Evolutionary conservation across 2,113 vertebrate genomes (phyloP).

Genomic region (Picathartes gymnocephalus): DNA sequence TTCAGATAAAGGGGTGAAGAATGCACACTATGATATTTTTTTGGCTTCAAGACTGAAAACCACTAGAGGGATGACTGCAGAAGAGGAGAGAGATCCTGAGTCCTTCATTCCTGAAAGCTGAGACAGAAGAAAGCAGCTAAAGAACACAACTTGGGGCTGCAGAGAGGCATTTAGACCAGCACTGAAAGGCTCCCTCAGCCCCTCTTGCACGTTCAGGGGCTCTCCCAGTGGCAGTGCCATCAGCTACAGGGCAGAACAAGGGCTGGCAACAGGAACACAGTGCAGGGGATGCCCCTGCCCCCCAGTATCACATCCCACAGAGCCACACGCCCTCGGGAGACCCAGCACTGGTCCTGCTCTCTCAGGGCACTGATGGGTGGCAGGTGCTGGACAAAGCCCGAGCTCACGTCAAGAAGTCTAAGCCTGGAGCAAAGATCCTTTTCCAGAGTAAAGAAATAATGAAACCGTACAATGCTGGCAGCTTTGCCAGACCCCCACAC

Average conservation of each 20-base stretch:
- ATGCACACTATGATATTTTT: rapidly evolving
- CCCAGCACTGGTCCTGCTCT: background rate
- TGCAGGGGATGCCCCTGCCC: background rate
- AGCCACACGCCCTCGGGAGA: background rate
- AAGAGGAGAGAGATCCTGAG: background rate
- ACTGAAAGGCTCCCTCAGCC: background rate
- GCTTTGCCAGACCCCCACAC: background rate
- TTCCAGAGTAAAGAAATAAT: background rate
- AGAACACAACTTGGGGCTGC: background rate
- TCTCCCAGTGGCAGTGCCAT: background rate
- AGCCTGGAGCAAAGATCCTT: background rate
- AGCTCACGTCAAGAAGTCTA: background rate
- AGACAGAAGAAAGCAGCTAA: background rate
- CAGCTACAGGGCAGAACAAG: background rate
- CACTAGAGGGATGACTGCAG: background rate
- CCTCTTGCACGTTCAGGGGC: rapidly evolving
- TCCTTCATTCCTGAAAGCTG: background rate
- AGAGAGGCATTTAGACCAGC: background rate
- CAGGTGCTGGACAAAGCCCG: background rate
- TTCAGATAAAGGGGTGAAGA: background rate
- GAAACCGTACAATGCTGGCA: background rate
- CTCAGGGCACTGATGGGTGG: background rate
- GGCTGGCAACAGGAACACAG: background rate
- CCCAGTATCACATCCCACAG: background rate
- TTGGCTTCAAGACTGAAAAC: background rate